phyloP scores from a whole-genome alignment of 2,113 vertebrate species.

The Leptobrachium leishanense region DNA sequence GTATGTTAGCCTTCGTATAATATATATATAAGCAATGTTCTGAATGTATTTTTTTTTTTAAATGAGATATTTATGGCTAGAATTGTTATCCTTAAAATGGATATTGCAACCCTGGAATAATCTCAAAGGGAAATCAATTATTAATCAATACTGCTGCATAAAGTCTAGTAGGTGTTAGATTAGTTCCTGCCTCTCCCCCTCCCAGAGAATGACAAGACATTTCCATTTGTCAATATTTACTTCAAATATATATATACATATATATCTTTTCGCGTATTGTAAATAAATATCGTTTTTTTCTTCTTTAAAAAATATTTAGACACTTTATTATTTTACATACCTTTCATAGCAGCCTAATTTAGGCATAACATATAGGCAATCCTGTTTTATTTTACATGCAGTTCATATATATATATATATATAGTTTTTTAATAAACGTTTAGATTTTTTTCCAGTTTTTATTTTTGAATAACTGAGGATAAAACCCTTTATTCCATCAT shows the following conservation, averaged over 20 bases:
- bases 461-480: no score
- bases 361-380: no score
- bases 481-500: no score
- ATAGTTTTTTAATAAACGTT: no score
- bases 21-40: neutral
- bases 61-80: neutral
- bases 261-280: neutral
- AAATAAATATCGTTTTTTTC: neutral
- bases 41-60: neutral
- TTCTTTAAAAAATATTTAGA: neutral
- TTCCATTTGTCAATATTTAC: neutral
- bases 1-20: neutral
- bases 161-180: neutral
- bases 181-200: neutral
- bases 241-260: neutral
- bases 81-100: neutral
- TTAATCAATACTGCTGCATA: constrained; percentile 6
- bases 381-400: no score
- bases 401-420: no score
- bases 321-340: no score
- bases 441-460: no score
- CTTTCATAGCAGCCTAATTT: no score
- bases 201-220: neutral
- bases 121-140: neutral
- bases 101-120: neutral